A percentile compares a stretch with the other conserved stretches of the same genome.
Conservation (phyloP, 2,797 vertebrate species). For the Centroberyx gerrardi region DNA sequence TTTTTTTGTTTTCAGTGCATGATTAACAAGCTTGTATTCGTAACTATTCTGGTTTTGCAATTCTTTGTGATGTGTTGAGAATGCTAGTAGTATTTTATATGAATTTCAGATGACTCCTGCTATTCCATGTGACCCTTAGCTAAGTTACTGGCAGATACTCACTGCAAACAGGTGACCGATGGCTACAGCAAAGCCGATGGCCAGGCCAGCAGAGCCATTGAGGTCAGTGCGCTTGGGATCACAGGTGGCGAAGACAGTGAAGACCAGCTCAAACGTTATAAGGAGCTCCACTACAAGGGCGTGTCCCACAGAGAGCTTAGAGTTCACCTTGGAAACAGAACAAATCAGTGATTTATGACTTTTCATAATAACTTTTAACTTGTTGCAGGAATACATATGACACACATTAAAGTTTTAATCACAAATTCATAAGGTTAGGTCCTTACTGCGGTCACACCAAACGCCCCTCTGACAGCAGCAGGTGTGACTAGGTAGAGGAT, state of each 20-base stretch:
- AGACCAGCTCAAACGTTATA: slow-evolving; percentile 96
- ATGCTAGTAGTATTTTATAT: slow-evolving; percentile 5
- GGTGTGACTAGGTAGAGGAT: slow-evolving; percentile 94
- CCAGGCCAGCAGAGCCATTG: slow-evolving; percentile 91
- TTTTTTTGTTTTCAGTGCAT: background rate
- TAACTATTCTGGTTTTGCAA: slow-evolving; percentile 15
- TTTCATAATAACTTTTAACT: background rate
- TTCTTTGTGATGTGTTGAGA: slow-evolving; percentile 3
- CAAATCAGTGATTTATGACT: background rate
- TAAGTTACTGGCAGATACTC: slow-evolving; percentile 77
- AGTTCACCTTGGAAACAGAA: slow-evolving; percentile 87
- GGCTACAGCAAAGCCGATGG: slow-evolving; percentile 94
- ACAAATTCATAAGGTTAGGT: background rate
- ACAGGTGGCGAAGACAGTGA: slow-evolving; percentile 96
- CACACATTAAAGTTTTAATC: background rate
- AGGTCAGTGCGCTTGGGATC: slow-evolving; percentile 93
- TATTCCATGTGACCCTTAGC: background rate
- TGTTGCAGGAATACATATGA: background rate
- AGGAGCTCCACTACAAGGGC: slow-evolving; percentile 95
- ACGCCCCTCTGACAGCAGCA: slow-evolving; percentile 83
- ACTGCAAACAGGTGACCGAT: slow-evolving; percentile 97
- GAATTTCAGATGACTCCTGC: slow-evolving; percentile 1
- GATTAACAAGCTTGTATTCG: slow-evolving; percentile 1
- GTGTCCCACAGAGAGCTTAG: slow-evolving; percentile 88
- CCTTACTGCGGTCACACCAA: slow-evolving; percentile 92